Percentiles rank a stretch among this genome's conserved stretches.
Evolutionary conservation across 1,140 invertebrate genomes (phyloP).

Genomic region (Sminthurinus signatus): DNA sequence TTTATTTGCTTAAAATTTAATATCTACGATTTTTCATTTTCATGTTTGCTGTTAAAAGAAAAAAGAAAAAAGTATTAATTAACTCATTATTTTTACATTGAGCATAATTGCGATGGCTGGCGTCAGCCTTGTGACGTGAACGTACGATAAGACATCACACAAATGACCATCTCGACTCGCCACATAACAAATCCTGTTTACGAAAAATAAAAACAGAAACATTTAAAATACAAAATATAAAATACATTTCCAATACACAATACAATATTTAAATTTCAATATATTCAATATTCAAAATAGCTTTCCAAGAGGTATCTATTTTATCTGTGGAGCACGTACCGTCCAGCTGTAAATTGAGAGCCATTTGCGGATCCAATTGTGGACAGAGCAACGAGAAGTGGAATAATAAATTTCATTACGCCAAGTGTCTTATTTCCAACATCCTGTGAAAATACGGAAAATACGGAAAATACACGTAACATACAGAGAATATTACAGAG

Average conservation of each 20-base stretch:
- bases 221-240: no score
- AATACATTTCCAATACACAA: not conserved
- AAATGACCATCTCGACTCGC: slow-evolving; percentile 83
- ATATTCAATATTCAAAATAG: no score
- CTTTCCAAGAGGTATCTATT: no score
- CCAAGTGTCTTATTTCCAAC: slow-evolving; percentile 60
- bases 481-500: not conserved
- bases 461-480: not conserved
- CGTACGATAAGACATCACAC: slow-evolving; percentile 73
- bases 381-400: slow-evolving; percentile 63
- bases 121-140: slow-evolving; percentile 69
- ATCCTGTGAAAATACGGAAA: slow-evolving; percentile 44
- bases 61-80: not conserved
- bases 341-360: slow-evolving; percentile 49
- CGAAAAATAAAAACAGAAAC: slow-evolving; percentile 25
- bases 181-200: slow-evolving; percentile 71
- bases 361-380: slow-evolving; percentile 64
- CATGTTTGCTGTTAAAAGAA: no score
- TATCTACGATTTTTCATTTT: slow-evolving; percentile 37
- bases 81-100: slow-evolving; percentile 55
- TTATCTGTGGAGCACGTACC: slow-evolving; percentile 29
- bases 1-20: no score
- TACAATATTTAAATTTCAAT: no score
- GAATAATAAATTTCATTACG: slow-evolving; percentile 56
- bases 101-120: slow-evolving; percentile 76